A percentile compares a stretch with the other conserved stretches of the same genome.
phyloP scores from a whole-genome alignment of 64 coral and sea anemone genomes.

The Pachyseris speciosa region DNA sequence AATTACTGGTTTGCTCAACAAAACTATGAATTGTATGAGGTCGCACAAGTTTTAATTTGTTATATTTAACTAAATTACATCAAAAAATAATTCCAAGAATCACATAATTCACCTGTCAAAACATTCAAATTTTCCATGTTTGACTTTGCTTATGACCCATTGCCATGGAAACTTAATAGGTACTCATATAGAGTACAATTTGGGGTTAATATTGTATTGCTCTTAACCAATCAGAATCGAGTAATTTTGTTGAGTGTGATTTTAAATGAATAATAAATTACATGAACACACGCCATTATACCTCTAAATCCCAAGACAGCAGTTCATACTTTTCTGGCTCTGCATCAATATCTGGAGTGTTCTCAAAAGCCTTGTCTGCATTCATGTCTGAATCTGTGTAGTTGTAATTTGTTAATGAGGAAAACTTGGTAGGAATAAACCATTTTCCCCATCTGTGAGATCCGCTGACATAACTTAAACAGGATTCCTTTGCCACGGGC shows the following conservation, averaged over 20 bases:
- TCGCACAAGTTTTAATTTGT: no score
- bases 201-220: no score
- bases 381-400: not conserved
- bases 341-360: conserved; percentile 40
- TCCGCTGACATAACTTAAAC: conserved; percentile 70
- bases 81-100: no score
- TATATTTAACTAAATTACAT: no score
- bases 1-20: no score
- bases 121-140: no score
- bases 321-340: conserved; percentile 59
- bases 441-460: conserved; percentile 82
- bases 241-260: not conserved
- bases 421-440: conserved; percentile 83
- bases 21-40: no score
- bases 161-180: no score
- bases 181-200: no score
- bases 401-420: conserved; percentile 62
- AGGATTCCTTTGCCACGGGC: conserved; percentile 57
- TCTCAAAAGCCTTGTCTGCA: not conserved
- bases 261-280: not conserved
- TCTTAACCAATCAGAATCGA: no score
- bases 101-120: no score
- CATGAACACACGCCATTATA: not conserved
- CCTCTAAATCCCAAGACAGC: conserved; percentile 90
- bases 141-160: no score